Conservation (phyloP, 2,113 vertebrate genomes). For the Lathamus discolor region DNA sequence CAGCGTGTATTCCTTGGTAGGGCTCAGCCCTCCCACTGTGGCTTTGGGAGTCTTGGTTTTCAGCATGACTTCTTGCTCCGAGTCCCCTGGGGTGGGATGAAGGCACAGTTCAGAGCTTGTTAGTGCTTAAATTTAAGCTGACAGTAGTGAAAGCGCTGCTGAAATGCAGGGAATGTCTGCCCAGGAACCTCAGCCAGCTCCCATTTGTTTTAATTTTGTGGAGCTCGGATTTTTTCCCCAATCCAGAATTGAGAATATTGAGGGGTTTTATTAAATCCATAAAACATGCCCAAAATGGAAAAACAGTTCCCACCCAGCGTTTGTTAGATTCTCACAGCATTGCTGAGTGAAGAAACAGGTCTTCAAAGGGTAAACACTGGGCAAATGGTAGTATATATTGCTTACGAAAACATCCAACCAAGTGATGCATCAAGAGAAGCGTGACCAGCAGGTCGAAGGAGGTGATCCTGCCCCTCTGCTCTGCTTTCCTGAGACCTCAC, state of each 20-base stretch:
- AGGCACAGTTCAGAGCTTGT: background rate
- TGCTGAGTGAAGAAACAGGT: background rate
- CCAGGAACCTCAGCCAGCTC: background rate
- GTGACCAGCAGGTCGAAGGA: too few relatives aligned
- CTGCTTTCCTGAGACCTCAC: too few relatives aligned
- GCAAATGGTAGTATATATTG: background rate
- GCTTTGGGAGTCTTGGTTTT: conserved; percentile 88
- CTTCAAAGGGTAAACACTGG: background rate
- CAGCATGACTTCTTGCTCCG: conserved; percentile 91
- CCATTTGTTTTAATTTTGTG: background rate
- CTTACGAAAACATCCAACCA: background rate
- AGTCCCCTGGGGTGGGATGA: conserved; percentile 76
- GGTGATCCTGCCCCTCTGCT: too few relatives aligned
- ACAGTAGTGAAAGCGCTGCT: background rate
- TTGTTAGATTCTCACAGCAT: background rate
- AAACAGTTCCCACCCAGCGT: background rate
- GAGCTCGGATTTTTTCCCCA: background rate
- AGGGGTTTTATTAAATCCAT: background rate
- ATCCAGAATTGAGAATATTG: background rate
- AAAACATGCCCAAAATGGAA: accelerated
- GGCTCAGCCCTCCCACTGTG: conserved; percentile 88
- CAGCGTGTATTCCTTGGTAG: conserved; percentile 84
- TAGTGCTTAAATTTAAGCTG: conserved; percentile 3
- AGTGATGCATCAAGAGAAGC: too few relatives aligned
- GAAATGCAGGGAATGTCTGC: conserved; percentile 44